Conservation (phyloP, 2,888 invertebrate species). For the Ornithoptera priamus region DNA sequence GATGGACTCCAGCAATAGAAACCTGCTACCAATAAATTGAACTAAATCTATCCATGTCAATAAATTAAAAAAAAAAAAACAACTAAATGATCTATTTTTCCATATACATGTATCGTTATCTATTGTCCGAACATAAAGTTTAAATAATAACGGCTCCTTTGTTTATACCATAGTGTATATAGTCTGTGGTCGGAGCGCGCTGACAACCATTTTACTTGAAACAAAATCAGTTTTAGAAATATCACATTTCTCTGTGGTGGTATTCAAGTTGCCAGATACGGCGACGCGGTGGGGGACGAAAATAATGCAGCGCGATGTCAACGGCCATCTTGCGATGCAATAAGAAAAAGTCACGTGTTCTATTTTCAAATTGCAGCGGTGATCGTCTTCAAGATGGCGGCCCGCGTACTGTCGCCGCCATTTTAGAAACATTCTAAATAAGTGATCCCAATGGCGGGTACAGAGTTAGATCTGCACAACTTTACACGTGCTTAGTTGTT, state of each 20-base stretch:
- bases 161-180: too few species aligned
- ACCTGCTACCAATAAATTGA: too few species aligned
- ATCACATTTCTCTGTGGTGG: slow-evolving; percentile 46
- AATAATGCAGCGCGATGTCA: slow-evolving; percentile 71
- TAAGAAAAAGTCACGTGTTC: slow-evolving; percentile 60
- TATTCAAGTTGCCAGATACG: slow-evolving; percentile 51
- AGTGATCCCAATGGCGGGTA: background rate
- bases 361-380: slow-evolving; percentile 72
- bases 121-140: too few species aligned
- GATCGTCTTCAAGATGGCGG: slow-evolving; percentile 48
- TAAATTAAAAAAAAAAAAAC: too few species aligned
- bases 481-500: too few species aligned
- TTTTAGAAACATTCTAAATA: slow-evolving; percentile 13
- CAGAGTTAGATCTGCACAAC: background rate
- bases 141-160: too few species aligned
- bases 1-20: too few species aligned
- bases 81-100: too few species aligned
- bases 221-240: background rate
- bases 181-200: too few species aligned
- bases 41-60: too few species aligned
- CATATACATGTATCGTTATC: too few species aligned
- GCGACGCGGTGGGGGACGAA: slow-evolving; percentile 67
- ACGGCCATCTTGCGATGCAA: slow-evolving; percentile 70
- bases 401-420: slow-evolving; percentile 20
- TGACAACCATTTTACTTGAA: too few species aligned